Base-by-base conservation (phyloP, 2,888 invertebrate species). In the Clanis bilineata region DNA sequence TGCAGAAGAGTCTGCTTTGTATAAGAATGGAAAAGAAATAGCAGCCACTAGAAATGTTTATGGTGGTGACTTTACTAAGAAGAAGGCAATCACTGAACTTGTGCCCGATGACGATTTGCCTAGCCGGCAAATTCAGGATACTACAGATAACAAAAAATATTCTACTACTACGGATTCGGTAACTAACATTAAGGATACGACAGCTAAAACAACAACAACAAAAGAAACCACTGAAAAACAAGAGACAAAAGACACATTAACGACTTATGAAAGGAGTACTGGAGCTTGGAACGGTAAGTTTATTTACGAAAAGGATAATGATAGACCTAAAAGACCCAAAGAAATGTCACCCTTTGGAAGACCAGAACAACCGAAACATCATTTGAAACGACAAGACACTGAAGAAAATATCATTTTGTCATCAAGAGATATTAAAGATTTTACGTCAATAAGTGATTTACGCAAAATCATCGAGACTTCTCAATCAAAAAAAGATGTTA, bases 281-380 rank as follows among this genome's bases (percentile, higher is more conserved):
- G 92, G 92, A 60, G 85, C 92, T 9, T 94, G 94, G 94, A 93
- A 94, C 61, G 94, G 94, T 10, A 93, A 93, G 68, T 94, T 94
- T 63, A 77, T 82, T 21, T 92, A 93, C 65, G 93, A 93, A 76
- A 92, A 84, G 64, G 87, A 90, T 57, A 86, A 88, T 58, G 89
- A 87, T 55, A 85, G 88, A 63, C 89, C 90, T 12, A 88, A 84
- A 69, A 81, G 70, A 66, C 89, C 89, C 0, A 90, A 89, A 68
- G 77, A 90, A 72, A 82, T 84, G 79, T 88, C 91, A 59, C 90
- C 91, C 10, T 90, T 88, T 69, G 88, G 88, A n/a, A 80, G 77
- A 62, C 79, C 86, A 32, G 90, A 90, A 66, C 81, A 83, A 64
- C 90, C 90, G 12, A 84, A 82, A 64, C 91, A 88, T 64, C 92